These are phyloP conservation scores for Tachyglossus aculeatus DNA, from an alignment of 2,797 vertebrate genomes.

Conservation along the genomic window DNA sequence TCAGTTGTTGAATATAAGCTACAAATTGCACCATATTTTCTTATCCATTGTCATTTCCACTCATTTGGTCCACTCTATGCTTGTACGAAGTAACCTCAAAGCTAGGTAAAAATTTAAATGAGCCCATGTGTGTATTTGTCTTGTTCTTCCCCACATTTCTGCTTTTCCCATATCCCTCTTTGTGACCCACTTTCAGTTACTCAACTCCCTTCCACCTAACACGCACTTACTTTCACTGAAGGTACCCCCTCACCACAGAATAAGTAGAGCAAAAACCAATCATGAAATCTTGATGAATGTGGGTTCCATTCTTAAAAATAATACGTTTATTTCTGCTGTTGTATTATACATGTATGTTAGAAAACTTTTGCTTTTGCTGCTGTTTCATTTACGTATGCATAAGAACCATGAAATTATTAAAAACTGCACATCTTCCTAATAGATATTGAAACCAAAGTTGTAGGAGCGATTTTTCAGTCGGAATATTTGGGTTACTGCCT, in stretches of 20 bases:
- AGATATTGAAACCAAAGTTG: too few relatives aligned
- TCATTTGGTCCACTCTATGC: background rate
- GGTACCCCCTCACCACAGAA: background rate
- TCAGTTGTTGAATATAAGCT: too few relatives aligned
- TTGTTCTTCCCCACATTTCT: background rate
- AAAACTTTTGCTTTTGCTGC: background rate
- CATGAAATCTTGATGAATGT: background rate
- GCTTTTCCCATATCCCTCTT: background rate
- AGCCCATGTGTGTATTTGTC: background rate
- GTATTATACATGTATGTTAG: background rate
- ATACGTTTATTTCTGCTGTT: background rate
- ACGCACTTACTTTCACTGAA: background rate
- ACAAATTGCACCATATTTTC: background rate
- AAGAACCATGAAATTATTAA: background rate
- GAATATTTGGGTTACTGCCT: too few relatives aligned
- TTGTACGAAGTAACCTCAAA: background rate
- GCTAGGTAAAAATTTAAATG: conserved; percentile 2
- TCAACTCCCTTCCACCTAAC: background rate
- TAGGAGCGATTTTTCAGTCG: too few relatives aligned
- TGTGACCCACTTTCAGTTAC: background rate
- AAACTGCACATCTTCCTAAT: background rate
- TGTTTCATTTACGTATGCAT: background rate
- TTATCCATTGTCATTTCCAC: background rate
- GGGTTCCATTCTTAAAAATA: background rate
- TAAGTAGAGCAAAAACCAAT: background rate